phyloP scores from a whole-genome alignment of 2,113 vertebrate genomes.

The Gnathonemus echidnorhynchus region DNA sequence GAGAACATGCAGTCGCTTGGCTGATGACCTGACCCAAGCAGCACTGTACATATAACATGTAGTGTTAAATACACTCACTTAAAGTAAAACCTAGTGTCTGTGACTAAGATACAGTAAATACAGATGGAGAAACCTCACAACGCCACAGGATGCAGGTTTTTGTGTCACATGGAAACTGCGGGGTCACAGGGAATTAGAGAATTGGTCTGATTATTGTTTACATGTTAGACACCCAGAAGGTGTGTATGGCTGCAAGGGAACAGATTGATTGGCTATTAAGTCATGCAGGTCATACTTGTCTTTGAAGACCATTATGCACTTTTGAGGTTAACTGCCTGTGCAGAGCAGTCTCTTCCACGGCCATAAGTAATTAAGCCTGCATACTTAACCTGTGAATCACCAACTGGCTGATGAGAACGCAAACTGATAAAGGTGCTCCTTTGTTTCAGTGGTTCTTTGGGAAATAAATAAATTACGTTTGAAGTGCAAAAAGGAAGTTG shows the following conservation, averaged over 20 bases:
- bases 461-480: constrained; percentile 61
- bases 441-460: constrained; percentile 31
- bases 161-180: neutral
- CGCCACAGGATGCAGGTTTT: neutral
- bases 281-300: neutral
- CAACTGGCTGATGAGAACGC: neutral
- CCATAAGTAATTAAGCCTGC: neutral
- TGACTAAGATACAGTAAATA: neutral
- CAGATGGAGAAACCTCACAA: neutral
- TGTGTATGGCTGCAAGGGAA: neutral
- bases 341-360: neutral
- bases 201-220: neutral
- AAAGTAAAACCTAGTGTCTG: neutral
- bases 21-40: constrained; percentile 4
- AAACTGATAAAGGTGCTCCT: constrained; percentile 40
- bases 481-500: constrained; percentile 50
- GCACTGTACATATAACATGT: constrained; percentile 18
- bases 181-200: neutral
- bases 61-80: constrained; percentile 22
- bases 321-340: neutral
- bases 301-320: neutral
- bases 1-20: constrained; percentile 11
- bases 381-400: neutral
- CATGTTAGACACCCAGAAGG: neutral
- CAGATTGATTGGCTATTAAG: constrained; percentile 27